Percentiles rank a stretch among this genome's conserved stretches.
Conservation (phyloP, 2,888 invertebrate species). For the Gasteruption jaculator region DNA sequence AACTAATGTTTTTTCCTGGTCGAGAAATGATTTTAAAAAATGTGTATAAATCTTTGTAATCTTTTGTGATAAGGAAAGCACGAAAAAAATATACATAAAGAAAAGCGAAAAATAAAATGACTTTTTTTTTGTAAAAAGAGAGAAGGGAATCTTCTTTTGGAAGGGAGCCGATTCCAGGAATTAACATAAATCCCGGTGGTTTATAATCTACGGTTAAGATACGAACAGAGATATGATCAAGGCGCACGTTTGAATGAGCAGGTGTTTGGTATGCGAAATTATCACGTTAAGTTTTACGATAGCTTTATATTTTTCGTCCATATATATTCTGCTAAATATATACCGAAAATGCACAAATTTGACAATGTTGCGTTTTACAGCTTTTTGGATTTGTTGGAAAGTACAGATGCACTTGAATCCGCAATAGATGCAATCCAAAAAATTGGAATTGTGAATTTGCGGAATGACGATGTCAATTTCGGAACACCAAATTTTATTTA, state of each 20-base stretch:
- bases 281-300: constrained; percentile 36
- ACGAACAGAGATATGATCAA: constrained; percentile 40
- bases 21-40: neutral
- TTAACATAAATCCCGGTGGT: constrained; percentile 44
- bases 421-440: too few species aligned
- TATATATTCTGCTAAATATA: constrained; percentile 11
- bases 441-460: too few species aligned
- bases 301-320: constrained; percentile 26
- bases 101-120: constrained; percentile 21
- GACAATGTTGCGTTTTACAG: too few species aligned
- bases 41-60: neutral
- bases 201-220: constrained; percentile 43
- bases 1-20: too few species aligned
- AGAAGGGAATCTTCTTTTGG: constrained; percentile 19
- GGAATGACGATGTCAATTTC: too few species aligned
- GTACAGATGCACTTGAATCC: too few species aligned
- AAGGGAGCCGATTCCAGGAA: constrained; percentile 39
- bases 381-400: too few species aligned
- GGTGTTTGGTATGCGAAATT: constrained; percentile 45
- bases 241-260: constrained; percentile 24
- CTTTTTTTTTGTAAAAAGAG: neutral
- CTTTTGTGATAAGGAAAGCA: constrained; percentile 20
- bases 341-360: too few species aligned
- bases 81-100: constrained; percentile 22
- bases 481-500: too few species aligned